phyloP scores from a whole-genome alignment of 2,797 vertebrate genomes.

The Pogoniulus pusillus region DNA sequence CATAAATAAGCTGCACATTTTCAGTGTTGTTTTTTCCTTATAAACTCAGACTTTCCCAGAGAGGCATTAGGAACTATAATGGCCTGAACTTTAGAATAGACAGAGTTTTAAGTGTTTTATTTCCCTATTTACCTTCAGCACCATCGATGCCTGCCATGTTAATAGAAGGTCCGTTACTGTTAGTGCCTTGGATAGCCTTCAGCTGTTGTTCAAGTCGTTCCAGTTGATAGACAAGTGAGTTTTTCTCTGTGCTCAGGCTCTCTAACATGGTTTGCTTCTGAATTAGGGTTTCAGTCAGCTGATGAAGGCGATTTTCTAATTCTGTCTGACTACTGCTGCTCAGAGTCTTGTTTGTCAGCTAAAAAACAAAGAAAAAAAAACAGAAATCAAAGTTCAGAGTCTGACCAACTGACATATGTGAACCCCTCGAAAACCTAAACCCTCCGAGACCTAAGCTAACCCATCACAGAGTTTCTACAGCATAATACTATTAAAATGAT shows the following conservation, averaged over 20 bases:
- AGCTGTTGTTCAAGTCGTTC: constrained; percentile 93
- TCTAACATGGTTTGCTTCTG: constrained; percentile 99
- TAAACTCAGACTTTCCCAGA: background rate
- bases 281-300: constrained; percentile 96
- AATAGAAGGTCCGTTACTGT: constrained; percentile 82
- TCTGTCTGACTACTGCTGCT: constrained; percentile 92
- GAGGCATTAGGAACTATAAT: background rate
- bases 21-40: background rate
- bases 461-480: background rate
- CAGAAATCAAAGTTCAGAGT: background rate
- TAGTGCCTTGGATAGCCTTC: constrained; percentile 81
- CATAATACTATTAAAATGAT: background rate
- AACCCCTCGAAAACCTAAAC: background rate
- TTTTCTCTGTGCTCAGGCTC: constrained; percentile 95
- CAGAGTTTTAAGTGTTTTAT: background rate
- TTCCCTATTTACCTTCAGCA: constrained; percentile 79
- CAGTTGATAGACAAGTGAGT: constrained; percentile 92
- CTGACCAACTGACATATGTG: background rate
- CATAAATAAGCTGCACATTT: background rate
- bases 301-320: constrained; percentile 94
- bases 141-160: constrained; percentile 88
- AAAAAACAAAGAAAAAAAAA: background rate
- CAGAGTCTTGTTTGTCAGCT: constrained; percentile 96
- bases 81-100: background rate
- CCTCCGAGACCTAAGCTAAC: background rate